These are phyloP conservation scores for Pammene aurita DNA, from an alignment of 2,888 invertebrate genomes.

Conservation along the genomic window DNA sequence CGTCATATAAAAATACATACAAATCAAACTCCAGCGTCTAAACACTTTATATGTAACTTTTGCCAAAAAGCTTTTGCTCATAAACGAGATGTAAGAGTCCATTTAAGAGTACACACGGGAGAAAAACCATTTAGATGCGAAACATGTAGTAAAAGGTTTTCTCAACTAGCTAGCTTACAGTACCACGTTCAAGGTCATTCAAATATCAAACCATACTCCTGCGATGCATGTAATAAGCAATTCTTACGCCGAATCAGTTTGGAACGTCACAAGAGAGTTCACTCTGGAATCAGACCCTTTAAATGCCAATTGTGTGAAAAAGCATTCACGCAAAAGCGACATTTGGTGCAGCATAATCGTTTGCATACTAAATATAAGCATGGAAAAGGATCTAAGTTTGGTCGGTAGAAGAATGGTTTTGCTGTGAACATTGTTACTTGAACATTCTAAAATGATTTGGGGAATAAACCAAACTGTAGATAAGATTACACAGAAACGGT, in stretches of 20 bases:
- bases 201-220: neutral
- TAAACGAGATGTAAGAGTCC: neutral
- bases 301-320: conserved; percentile 7
- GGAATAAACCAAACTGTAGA: no score
- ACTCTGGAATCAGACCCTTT: conserved; percentile 2
- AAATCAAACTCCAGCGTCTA: neutral
- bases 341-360: neutral
- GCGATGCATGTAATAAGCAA: neutral
- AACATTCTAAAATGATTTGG: neutral
- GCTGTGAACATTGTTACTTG: neutral
- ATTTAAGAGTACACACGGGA: conserved; percentile 18
- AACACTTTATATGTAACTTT: conserved; percentile 9
- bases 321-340: conserved; percentile 7
- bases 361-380: conserved; percentile 2
- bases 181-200: conserved; percentile 5
- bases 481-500: no score
- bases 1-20: conserved; percentile 16
- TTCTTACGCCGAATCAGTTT: conserved; percentile 10
- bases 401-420: neutral
- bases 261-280: neutral
- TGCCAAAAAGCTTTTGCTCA: conserved; percentile 13
- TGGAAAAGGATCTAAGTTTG: neutral
- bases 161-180: conserved; percentile 6
- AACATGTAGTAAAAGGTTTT: neutral
- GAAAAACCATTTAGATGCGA: conserved; percentile 19